These are phyloP conservation scores for Cinclus cinclus DNA, from an alignment of 2,113 vertebrate genomes.

Conservation along the genomic window DNA sequence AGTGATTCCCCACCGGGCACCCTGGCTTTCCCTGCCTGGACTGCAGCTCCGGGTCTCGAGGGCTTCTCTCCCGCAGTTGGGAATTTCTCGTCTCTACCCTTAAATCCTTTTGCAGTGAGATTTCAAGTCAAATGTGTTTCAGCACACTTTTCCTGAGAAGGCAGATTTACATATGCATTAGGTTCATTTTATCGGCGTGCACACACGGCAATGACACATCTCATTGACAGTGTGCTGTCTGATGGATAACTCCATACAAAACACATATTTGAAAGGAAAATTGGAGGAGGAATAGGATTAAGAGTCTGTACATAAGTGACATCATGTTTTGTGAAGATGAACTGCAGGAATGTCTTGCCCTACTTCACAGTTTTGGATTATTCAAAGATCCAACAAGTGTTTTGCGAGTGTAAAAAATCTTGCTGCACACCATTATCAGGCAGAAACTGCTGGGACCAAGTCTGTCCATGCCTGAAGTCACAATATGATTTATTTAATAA, in stretches of 20 bases:
- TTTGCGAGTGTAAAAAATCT: neutral
- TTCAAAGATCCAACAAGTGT: constrained; percentile 35
- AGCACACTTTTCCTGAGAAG: constrained; percentile 65
- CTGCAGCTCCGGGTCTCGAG: neutral
- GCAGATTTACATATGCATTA: constrained; percentile 75
- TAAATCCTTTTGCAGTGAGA: constrained; percentile 51
- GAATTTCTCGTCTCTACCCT: constrained; percentile 43
- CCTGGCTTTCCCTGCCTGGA: rapidly evolving
- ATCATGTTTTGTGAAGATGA: constrained; percentile 27
- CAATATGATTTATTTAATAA: neutral
- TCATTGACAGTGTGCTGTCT: constrained; percentile 68
- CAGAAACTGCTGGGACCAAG: neutral
- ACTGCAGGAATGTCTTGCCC: neutral
- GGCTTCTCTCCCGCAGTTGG: neutral
- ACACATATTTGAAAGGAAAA: constrained; percentile 63
- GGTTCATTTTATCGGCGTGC: constrained; percentile 70
- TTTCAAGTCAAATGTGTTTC: constrained; percentile 69
- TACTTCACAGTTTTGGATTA: constrained; percentile 26
- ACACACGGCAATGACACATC: constrained; percentile 69
- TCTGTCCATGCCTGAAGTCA: neutral
- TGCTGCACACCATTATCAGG: neutral
- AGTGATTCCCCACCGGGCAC: rapidly evolving
- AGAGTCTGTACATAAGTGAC: constrained; percentile 13
- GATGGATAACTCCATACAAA: constrained; percentile 69
- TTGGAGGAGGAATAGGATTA: constrained; percentile 69